Conservation (phyloP, 2,113 vertebrate species). For the Loxodonta africana region DNA sequence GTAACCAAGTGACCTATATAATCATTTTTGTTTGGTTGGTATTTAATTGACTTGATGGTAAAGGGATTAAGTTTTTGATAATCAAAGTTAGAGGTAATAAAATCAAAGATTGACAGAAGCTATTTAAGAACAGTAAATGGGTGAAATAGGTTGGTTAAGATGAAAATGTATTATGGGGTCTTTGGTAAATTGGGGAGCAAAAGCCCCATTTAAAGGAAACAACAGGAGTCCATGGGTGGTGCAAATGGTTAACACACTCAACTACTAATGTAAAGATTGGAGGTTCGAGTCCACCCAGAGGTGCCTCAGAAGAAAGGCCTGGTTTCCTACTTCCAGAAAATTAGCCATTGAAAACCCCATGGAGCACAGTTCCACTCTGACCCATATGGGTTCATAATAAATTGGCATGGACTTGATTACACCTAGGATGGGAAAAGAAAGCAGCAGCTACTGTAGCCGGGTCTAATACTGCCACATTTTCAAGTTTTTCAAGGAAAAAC, state of each 20-base stretch:
- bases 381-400: background rate
- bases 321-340: background rate
- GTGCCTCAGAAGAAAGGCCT: background rate
- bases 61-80: background rate
- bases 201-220: background rate
- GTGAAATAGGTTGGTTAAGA: background rate
- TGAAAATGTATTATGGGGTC: background rate
- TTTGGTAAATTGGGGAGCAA: background rate
- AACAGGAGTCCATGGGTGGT: too few relatives aligned
- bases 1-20: background rate
- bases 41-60: background rate
- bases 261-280: too few relatives aligned
- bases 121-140: background rate
- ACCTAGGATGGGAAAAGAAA: background rate
- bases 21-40: background rate
- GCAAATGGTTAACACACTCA: too few relatives aligned
- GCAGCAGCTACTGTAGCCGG: background rate
- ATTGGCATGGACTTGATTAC: background rate
- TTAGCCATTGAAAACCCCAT: background rate
- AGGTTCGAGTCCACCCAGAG: background rate
- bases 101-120: background rate
- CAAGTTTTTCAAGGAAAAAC: background rate
- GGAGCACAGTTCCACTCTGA: background rate
- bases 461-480: background rate
- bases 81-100: background rate